These are phyloP conservation scores for Orchesella cincta DNA, from an alignment of 1,140 invertebrate species.

Conservation along the genomic window DNA sequence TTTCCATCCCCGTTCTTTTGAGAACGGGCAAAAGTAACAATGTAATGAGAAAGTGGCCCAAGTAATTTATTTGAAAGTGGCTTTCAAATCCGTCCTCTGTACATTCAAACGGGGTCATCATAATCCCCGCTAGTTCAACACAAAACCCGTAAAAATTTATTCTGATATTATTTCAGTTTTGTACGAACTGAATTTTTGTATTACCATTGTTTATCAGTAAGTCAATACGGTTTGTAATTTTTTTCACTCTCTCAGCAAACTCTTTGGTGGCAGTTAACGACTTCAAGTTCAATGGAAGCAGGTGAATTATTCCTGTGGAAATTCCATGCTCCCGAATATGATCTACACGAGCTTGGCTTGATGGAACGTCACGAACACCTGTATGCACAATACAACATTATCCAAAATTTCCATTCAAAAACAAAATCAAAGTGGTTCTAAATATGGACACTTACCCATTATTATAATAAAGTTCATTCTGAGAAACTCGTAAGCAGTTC, in stretches of 20 bases:
- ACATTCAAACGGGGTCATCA: neutral
- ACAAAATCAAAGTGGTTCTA: too few relatives aligned
- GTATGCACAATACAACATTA: too few relatives aligned
- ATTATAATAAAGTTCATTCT: too few relatives aligned
- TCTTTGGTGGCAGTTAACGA: conserved; percentile 71
- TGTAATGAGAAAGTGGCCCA: neutral
- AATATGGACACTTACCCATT: too few relatives aligned
- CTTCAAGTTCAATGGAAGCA: conserved; percentile 64
- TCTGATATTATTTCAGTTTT: too few relatives aligned
- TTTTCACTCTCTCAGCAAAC: conserved; percentile 70
- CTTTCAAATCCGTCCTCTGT: neutral
- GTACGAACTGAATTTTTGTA: too few relatives aligned
- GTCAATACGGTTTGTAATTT: conserved; percentile 67
- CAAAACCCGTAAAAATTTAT: too few relatives aligned
- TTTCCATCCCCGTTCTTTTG: conserved; percentile 56
- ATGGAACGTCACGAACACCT: conserved; percentile 60
- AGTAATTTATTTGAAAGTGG: neutral
- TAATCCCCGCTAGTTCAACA: neutral
- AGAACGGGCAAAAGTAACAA: conserved; percentile 63
- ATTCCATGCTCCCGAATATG: conserved; percentile 61
- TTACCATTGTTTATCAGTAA: conserved; percentile 81
- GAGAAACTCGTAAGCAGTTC: too few relatives aligned
- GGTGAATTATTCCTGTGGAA: conserved; percentile 57
- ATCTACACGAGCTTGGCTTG: conserved; percentile 62
- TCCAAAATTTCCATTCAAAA: too few relatives aligned